Evolutionary conservation across 2,113 vertebrate genomes (phyloP).

Genomic region (Pipa parva): DNA sequence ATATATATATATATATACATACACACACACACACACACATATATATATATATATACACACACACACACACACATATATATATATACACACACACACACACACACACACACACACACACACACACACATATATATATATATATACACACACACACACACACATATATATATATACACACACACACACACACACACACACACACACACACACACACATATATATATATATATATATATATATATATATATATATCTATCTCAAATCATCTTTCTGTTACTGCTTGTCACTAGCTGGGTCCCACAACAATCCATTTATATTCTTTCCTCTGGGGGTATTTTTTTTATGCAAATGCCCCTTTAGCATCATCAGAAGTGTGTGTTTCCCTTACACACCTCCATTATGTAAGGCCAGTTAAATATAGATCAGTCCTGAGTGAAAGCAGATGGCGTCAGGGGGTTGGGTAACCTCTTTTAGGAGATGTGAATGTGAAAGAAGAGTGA

Average conservation of each 20-base stretch:
- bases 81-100: too few relatives aligned
- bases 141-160: not conserved
- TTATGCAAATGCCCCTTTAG: conserved; percentile 33
- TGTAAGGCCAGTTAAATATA: conserved; percentile 38
- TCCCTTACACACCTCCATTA: conserved; percentile 32
- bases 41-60: not conserved
- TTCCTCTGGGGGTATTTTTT: conserved; percentile 10
- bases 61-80: too few relatives aligned
- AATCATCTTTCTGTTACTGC: conserved; percentile 29
- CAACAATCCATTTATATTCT: conserved; percentile 36
- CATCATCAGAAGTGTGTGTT: conserved; percentile 33
- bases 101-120: not conserved
- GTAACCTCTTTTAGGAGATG: conserved; percentile 23
- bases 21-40: not conserved
- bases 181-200: not conserved
- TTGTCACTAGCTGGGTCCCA: conserved; percentile 17
- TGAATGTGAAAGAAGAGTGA: conserved; percentile 31
- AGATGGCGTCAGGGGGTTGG: conserved; percentile 30
- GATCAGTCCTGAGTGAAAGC: conserved; percentile 24
- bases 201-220: too few relatives aligned
- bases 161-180: not conserved
- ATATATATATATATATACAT: not conserved
- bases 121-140: not conserved
- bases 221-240: too few relatives aligned
- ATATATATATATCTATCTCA: too few relatives aligned